Evolutionary conservation across 2,888 invertebrate genomes (phyloP).

Genomic region (Sussaba pulchella): DNA sequence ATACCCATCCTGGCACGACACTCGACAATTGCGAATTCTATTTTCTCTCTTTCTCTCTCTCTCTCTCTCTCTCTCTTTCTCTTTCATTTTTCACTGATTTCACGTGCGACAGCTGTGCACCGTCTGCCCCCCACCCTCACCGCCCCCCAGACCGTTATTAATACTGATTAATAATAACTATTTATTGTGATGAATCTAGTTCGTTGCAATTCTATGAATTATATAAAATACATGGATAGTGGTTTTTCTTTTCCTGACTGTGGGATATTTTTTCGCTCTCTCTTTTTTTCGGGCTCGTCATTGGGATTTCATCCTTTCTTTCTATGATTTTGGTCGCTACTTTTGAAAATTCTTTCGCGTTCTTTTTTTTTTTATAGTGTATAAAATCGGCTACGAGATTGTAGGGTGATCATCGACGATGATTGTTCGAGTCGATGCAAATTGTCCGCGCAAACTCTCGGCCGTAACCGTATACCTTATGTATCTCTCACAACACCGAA

Average conservation of each 20-base stretch:
- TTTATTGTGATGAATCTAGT: slow-evolving; percentile 67
- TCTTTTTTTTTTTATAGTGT: slow-evolving; percentile 31
- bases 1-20: too few relatives aligned
- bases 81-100: slow-evolving; percentile 70
- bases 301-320: slow-evolving; percentile 39
- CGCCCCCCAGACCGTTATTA: slow-evolving; percentile 47
- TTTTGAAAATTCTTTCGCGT: slow-evolving; percentile 30
- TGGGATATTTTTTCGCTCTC: too few relatives aligned
- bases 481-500: slow-evolving; percentile 47
- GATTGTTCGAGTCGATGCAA: slow-evolving; percentile 28
- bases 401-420: slow-evolving; percentile 38
- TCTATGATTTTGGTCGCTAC: slow-evolving; percentile 26
- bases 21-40: too few relatives aligned
- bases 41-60: too few relatives aligned
- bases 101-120: slow-evolving; percentile 62
- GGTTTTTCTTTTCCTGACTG: too few relatives aligned
- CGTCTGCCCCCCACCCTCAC: slow-evolving; percentile 31
- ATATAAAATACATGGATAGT: slow-evolving; percentile 38
- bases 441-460: slow-evolving; percentile 19
- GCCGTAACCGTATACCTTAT: slow-evolving; percentile 9
- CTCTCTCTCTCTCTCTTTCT: slow-evolving; percentile 44
- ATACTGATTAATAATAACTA: slow-evolving; percentile 60
- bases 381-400: slow-evolving; percentile 13
- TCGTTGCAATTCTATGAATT: slow-evolving; percentile 54
- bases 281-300: slow-evolving; percentile 33